Conservation (phyloP, 2,888 invertebrate genomes). For the Drosophila longiperda region DNA sequence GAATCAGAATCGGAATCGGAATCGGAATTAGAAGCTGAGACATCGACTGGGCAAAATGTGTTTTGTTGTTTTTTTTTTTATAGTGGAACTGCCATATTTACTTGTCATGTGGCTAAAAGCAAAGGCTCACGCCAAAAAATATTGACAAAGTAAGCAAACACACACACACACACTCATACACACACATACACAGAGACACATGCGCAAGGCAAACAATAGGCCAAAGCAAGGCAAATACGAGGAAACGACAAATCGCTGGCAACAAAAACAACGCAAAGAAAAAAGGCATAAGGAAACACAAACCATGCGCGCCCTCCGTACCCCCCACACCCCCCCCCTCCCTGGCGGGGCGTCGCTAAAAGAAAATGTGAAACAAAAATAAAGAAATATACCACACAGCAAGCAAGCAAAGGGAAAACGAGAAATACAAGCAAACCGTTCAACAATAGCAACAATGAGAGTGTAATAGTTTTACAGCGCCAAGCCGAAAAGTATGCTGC, state of each 20-base stretch:
- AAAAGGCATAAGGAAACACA: slow-evolving; percentile 8
- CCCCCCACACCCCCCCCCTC: neutral
- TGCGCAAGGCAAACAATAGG: slow-evolving; percentile 64
- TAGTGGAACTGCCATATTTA: slow-evolving; percentile 63
- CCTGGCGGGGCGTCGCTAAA: neutral
- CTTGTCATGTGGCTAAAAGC: slow-evolving; percentile 78
- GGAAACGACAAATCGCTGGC: slow-evolving; percentile 45
- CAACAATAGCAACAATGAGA: slow-evolving; percentile 22
- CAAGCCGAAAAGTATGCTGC: slow-evolving; percentile 74
- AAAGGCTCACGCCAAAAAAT: slow-evolving; percentile 78
- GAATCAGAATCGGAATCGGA: slow-evolving; percentile 1
- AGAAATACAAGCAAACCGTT: slow-evolving; percentile 9
- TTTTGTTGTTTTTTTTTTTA: slow-evolving; percentile 59
- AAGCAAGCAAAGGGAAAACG: slow-evolving; percentile 13
- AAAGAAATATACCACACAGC: slow-evolving; percentile 4
- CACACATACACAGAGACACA: slow-evolving; percentile 23
- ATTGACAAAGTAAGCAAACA: slow-evolving; percentile 73
- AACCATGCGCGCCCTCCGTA: neutral
- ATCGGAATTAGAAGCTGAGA: slow-evolving; percentile 2
- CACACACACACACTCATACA: slow-evolving; percentile 24
- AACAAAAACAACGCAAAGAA: slow-evolving; percentile 19
- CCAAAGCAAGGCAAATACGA: slow-evolving; percentile 61
- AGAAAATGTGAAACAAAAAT: neutral
- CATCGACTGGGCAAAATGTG: slow-evolving; percentile 64
- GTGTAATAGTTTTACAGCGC: slow-evolving; percentile 71